These are phyloP conservation scores for Podarcis cretensis DNA, from an alignment of 2,113 vertebrate genomes.

Conservation along the genomic window DNA sequence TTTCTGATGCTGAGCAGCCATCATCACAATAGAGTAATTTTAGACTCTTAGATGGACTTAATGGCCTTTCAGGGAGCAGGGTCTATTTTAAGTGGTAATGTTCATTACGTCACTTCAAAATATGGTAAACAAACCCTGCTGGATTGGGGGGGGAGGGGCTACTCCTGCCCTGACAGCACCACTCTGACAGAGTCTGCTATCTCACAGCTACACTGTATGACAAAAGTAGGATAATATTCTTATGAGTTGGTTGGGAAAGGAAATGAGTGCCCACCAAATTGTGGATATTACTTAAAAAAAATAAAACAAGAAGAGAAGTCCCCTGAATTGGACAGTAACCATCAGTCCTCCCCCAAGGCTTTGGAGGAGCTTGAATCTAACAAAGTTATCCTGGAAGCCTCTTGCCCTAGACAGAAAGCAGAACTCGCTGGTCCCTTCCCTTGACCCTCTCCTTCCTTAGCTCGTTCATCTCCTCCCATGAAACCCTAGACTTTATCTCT, in stretches of 20 bases:
- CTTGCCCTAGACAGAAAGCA: background rate
- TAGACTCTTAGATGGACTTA: too few relatives aligned
- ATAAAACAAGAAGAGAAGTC: background rate
- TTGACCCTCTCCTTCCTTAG: background rate
- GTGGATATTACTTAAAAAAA: background rate
- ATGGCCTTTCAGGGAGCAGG: too few relatives aligned
- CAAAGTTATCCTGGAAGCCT: background rate
- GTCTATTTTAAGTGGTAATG: too few relatives aligned
- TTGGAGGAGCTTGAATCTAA: background rate
- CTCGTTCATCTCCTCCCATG: conserved; percentile 6
- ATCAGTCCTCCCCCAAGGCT: background rate
- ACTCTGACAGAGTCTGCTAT: background rate
- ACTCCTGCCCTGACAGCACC: too few relatives aligned
- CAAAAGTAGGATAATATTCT: background rate
- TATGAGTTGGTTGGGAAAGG: too few relatives aligned
- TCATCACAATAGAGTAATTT: too few relatives aligned
- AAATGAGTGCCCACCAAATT: background rate
- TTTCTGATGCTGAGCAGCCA: too few relatives aligned
- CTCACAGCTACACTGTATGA: background rate
- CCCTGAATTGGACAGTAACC: background rate
- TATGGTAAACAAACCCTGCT: too few relatives aligned
- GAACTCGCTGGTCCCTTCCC: background rate
- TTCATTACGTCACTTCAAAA: too few relatives aligned
- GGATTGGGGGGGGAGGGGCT: too few relatives aligned
- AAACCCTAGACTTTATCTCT: conserved; percentile 12